Conservation (phyloP, 2,113 vertebrate genomes). For the Dipodomys spectabilis region DNA sequence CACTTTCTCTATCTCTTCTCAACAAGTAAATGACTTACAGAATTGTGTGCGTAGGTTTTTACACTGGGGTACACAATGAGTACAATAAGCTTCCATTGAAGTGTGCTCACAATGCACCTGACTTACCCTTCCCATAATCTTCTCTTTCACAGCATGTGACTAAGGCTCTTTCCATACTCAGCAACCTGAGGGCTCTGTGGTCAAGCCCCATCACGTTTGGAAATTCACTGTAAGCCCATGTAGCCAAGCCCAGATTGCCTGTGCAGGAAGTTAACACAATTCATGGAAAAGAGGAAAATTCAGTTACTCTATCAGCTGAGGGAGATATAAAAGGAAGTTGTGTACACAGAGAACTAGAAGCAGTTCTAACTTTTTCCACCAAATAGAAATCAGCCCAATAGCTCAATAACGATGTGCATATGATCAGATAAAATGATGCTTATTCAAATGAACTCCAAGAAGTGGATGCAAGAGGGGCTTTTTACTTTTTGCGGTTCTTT, state of each 20-base stretch:
- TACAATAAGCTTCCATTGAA: not conserved
- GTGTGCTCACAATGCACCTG: accelerated
- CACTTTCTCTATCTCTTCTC: not conserved
- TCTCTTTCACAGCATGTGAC: not conserved
- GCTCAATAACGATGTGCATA: too few relatives aligned
- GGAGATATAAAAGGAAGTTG: slow-evolving; percentile 58
- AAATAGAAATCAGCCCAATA: not conserved
- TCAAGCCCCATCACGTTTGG: slow-evolving; percentile 7
- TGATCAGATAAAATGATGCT: too few relatives aligned
- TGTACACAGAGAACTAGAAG: slow-evolving; percentile 36
- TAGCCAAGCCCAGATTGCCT: slow-evolving; percentile 23
- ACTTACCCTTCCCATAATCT: not conserved
- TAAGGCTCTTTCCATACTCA: not conserved
- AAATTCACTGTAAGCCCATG: slow-evolving; percentile 15
- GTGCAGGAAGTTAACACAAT: slow-evolving; percentile 71
- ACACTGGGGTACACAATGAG: not conserved
- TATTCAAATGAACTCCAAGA: too few relatives aligned
- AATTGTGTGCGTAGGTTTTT: not conserved
- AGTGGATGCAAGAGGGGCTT: too few relatives aligned
- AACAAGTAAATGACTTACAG: not conserved
- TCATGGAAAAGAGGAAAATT: slow-evolving; percentile 45
- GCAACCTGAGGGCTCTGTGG: not conserved
- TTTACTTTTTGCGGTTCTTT: too few relatives aligned
- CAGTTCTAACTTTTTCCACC: slow-evolving; percentile 56
- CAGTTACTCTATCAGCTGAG: slow-evolving; percentile 24